Evolutionary conservation across 2,797 vertebrate genomes (phyloP), one percentile per base, ranked within the genome.

Genomic region (Picus viridis): DNA sequence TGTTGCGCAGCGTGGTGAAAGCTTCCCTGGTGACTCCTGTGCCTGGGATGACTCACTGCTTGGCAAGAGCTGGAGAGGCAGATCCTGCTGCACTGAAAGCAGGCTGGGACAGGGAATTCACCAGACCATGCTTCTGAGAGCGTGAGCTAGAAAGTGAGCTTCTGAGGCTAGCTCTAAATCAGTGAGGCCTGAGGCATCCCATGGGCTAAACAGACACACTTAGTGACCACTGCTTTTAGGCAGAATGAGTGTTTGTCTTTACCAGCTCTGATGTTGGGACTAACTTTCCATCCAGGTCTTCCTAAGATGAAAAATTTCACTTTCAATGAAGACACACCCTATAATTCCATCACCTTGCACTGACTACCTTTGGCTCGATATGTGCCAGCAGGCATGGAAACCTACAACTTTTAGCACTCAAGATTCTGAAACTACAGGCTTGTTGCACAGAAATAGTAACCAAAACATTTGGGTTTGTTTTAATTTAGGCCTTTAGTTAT

Each of bases 351-450:
- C 13, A 4, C 32, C 53, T 59, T 30, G 14, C 24, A 4, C 18
- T 64, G 63, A 9, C 22, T 80, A 6, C 23, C 27, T 7, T 26
- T 29, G 57, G 57, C 53, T 16, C 57, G 6, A 16, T 15, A 7
- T n/a, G 15, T 24, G 9, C 53, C 27, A 26, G 14, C 15, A 68
- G 29, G 23, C n/a, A 39, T 74, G 54, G 70, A 83, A 73, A 68
- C 17, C 13, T 47, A 6, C 69, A 74, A 16, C 6, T 27, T 92
- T 39, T 51, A 64, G 77, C 12, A 4, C 41, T 39, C 7, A 12
- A 10, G 62, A 63, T 54, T 90, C 70, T 47, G 58, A 86, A 91
- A 87, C 61, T 41, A 39, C 19, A 53, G 51, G 51, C 41, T 91
- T 74, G n/a, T 59, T 76, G 16, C 24, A 34, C 49, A 86, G 34